Evolutionary conservation across 2,888 invertebrate species (phyloP).

Genomic region (Drosophila emarginata): DNA sequence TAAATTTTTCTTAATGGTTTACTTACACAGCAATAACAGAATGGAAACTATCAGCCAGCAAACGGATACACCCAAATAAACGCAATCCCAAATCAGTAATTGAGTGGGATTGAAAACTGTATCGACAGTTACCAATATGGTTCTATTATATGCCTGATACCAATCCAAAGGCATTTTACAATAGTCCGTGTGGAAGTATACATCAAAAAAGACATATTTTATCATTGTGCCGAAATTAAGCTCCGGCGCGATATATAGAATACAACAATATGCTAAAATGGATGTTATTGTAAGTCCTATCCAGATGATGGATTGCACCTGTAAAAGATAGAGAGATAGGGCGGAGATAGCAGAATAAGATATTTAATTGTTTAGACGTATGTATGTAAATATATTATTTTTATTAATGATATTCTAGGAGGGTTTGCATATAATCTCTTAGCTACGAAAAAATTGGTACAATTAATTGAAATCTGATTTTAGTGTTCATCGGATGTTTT

Average conservation of each 20-base stretch:
- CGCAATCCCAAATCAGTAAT: conserved; percentile 78
- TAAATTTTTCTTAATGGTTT: background rate
- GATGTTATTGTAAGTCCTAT: conserved; percentile 80
- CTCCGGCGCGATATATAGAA: conserved; percentile 59
- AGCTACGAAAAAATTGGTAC: too few species aligned
- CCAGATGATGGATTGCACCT: conserved; percentile 82
- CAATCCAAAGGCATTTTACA: conserved; percentile 57
- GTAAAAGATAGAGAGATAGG: conserved; percentile 11
- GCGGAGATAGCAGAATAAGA: background rate
- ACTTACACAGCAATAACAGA: conserved; percentile 78
- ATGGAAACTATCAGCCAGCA: conserved; percentile 79
- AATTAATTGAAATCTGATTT: background rate
- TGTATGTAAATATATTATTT: too few species aligned
- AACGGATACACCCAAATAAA: conserved; percentile 78
- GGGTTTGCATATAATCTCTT: too few species aligned
- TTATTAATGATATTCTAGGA: too few species aligned
- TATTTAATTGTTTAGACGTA: too few species aligned
- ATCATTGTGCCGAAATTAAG: conserved; percentile 68
- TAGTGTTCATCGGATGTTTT: background rate
- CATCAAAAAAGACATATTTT: conserved; percentile 74
- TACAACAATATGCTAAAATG: conserved; percentile 80
- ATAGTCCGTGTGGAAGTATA: conserved; percentile 78
- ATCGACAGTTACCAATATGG: conserved; percentile 42
- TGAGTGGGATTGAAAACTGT: conserved; percentile 73
- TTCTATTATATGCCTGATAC: conserved; percentile 58